Base-by-base conservation (phyloP, 2,113 vertebrate species). In the Taxidea taxus region DNA sequence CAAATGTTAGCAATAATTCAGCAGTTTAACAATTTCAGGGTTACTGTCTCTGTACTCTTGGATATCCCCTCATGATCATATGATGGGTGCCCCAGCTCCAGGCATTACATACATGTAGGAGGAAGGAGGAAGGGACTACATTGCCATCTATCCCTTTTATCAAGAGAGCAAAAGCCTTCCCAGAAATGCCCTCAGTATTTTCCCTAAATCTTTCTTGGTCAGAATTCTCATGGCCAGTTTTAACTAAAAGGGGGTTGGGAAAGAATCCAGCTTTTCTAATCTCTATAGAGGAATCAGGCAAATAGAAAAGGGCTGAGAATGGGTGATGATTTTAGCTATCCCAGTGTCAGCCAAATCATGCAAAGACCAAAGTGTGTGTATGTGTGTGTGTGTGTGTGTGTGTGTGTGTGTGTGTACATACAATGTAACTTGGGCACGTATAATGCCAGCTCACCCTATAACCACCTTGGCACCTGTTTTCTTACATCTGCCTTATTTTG, bases 261-360 rank as follows among this genome's bases (percentile, higher is more conserved):
- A 12, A 74, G 10, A 84, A 93, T 87, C 87, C 42, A 96, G 87
- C 37, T 87, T 96, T 87, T 82, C 58, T 68, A 84, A 49, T 70
- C 11, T 91, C 34, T 56, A 58, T 6, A 66, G 42, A 94, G 29
- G 39, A 88, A 60, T 62, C 66, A 91, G 49, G 25, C 27, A 87
- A 58, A 49, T 21, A 95, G 54, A 74, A 93, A 74, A 88, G 16
- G 83, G n/a, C 37, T 88, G 23, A 91, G 31, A 88, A 87, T 66
- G 21, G 34, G 6, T 51, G 56, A 83, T 62, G 18, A 91, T 80
- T 66, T 66, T 91, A 58, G 62, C 62, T 68, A 95, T 85, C 42
- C 47, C 78, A 72, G n/a, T 77, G 34, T 84, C 39, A n/a, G 15
- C 42, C n/a, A 74, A 66, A 31, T 60, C 31, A 62, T 74, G 47